These are phyloP conservation scores for Chionodraco myersi DNA, from an alignment of 2,113 vertebrate species.

Conservation along the genomic window DNA sequence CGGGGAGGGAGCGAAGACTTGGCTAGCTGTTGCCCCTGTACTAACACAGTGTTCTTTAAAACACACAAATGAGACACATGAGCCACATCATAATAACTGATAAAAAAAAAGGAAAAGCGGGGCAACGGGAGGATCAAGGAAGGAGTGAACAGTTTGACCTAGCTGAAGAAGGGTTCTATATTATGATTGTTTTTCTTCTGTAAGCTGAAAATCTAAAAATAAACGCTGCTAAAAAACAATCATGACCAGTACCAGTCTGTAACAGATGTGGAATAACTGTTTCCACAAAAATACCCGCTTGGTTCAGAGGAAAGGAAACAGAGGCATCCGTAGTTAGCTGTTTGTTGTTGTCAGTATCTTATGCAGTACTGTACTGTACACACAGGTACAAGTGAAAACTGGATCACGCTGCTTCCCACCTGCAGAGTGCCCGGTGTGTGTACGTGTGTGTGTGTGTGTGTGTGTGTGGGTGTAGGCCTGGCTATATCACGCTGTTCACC, in stretches of 20 bases:
- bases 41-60: slow-evolving; percentile 36
- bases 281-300: slow-evolving; percentile 26
- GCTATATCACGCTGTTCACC: slow-evolving; percentile 73
- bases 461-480: slow-evolving; percentile 46
- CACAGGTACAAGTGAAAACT: slow-evolving; percentile 51
- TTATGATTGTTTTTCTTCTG: no score
- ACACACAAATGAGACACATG: slow-evolving; percentile 37
- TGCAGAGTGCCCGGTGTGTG: slow-evolving; percentile 47
- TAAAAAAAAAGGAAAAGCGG: slow-evolving; percentile 41
- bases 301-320: slow-evolving; percentile 46
- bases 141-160: slow-evolving; percentile 42
- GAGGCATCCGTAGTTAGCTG: slow-evolving; percentile 40
- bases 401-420: slow-evolving; percentile 55
- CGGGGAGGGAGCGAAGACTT: slow-evolving; percentile 50
- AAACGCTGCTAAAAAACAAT: no score
- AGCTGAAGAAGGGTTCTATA: slow-evolving; percentile 33
- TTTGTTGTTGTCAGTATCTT: slow-evolving; percentile 48
- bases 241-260: slow-evolving; percentile 53
- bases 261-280: slow-evolving; percentile 67
- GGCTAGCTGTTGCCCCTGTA: slow-evolving; percentile 38
- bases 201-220: no score
- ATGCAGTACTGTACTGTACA: slow-evolving; percentile 12
- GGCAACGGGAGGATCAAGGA: slow-evolving; percentile 41
- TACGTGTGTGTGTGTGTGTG: slow-evolving; percentile 25
- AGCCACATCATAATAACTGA: slow-evolving; percentile 27